These are phyloP conservation scores for Boulengeromyrus knoepffleri DNA, from an alignment of 2,113 vertebrate genomes.

Conservation along the genomic window DNA sequence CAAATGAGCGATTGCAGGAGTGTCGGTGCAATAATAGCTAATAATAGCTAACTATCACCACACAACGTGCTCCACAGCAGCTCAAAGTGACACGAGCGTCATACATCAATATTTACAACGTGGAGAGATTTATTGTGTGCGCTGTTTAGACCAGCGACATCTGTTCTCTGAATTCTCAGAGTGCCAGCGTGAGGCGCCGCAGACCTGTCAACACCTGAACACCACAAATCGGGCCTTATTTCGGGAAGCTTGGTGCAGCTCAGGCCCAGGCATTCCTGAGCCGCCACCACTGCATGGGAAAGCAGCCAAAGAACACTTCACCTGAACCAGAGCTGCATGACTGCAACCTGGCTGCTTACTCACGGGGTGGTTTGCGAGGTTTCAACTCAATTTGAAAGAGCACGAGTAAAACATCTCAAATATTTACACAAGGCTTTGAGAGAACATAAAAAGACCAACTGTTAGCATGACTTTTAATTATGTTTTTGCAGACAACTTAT, in stretches of 20 bases:
- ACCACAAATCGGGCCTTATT: not conserved
- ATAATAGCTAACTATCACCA: not conserved
- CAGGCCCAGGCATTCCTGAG: not conserved
- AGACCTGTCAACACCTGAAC: not conserved
- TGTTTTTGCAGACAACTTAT: not conserved
- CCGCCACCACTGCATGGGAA: not conserved
- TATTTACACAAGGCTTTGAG: not conserved
- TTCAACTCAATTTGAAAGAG: slow-evolving; percentile 15
- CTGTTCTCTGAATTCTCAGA: not conserved
- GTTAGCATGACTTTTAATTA: not conserved
- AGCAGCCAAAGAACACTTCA: not conserved
- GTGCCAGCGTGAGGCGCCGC: not conserved
- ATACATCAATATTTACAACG: not conserved
- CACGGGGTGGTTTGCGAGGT: slow-evolving; percentile 36
- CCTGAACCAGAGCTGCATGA: slow-evolving; percentile 41
- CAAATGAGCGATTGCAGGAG: not conserved
- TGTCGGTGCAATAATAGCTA: not conserved
- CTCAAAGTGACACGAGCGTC: not conserved
- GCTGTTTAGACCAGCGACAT: not conserved
- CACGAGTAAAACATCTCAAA: not conserved
- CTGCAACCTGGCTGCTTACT: slow-evolving; percentile 33
- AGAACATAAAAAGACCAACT: not conserved
- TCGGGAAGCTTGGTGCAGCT: too few species aligned
- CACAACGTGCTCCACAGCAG: not conserved
- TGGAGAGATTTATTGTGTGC: not conserved